Evolutionary conservation across 2,113 vertebrate genomes (phyloP).

Genomic region (Poeciliopsis turrubarensis): DNA sequence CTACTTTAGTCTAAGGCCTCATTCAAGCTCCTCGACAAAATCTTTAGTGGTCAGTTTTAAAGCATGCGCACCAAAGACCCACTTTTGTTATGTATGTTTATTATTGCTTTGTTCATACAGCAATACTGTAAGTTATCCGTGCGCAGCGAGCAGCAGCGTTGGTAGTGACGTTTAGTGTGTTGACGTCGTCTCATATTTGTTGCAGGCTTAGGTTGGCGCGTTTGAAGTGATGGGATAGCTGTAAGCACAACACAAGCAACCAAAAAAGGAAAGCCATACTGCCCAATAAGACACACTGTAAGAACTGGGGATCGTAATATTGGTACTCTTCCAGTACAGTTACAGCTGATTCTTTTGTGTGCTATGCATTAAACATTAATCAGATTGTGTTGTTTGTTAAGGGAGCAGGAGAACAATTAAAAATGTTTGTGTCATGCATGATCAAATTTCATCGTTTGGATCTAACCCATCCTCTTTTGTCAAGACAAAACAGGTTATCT

Average conservation of each 20-base stretch:
- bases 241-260: conserved; percentile 50
- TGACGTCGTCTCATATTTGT: conserved; percentile 23
- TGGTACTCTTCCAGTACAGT: not conserved
- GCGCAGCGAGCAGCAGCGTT: not conserved
- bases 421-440: not conserved
- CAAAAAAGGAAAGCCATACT: conserved; percentile 80
- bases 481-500: conserved; percentile 13
- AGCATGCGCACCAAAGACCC: conserved; percentile 70
- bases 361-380: not conserved
- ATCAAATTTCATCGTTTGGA: conserved; percentile 9
- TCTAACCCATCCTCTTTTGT: not conserved
- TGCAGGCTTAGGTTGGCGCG: conserved; percentile 1
- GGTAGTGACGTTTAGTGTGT: conserved; percentile 23
- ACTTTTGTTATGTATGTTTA: conserved; percentile 43
- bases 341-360: not conserved
- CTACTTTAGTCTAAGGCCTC: not conserved
- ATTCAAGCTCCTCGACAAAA: too few species aligned
- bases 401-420: not conserved
- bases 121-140: conserved; percentile 59
- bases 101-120: conserved; percentile 33
- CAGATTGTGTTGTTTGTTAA: not conserved
- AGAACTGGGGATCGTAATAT: not conserved
- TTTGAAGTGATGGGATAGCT: conserved; percentile 25
- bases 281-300: conserved; percentile 29
- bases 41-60: conserved; percentile 20